These are phyloP conservation scores for Epizoanthus ramosus DNA, from an alignment of 92 coral and sea anemone genomes.

Conservation along the genomic window DNA sequence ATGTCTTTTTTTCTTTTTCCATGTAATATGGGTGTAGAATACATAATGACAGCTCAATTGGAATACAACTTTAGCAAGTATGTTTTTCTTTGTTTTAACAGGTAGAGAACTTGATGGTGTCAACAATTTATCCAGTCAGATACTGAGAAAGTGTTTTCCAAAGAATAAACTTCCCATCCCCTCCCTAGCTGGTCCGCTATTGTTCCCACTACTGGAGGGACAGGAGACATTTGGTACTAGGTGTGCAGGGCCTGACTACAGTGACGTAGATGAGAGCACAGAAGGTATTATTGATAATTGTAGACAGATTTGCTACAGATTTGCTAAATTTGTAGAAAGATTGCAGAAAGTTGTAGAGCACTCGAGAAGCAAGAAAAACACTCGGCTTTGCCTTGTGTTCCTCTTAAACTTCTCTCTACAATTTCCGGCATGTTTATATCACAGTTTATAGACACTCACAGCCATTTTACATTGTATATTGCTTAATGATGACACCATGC, in stretches of 20 bases:
- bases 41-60: not conserved
- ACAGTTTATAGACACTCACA: too few relatives aligned
- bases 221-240: slow-evolving; percentile 54
- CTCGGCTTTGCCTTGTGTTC: too few relatives aligned
- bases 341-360: too few relatives aligned
- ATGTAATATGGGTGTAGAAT: too few relatives aligned
- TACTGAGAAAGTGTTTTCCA: slow-evolving; percentile 92
- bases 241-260: slow-evolving; percentile 49
- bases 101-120: slow-evolving; percentile 95
- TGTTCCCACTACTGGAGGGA: slow-evolving; percentile 81
- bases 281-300: slow-evolving; percentile 68
- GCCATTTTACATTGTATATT: too few relatives aligned
- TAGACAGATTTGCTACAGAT: too few relatives aligned
- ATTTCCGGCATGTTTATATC: too few relatives aligned
- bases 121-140: slow-evolving; percentile 88
- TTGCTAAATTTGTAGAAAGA: too few relatives aligned
- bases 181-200: slow-evolving; percentile 65
- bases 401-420: too few relatives aligned
- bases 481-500: too few relatives aligned
- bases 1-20: too few relatives aligned
- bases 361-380: too few relatives aligned
- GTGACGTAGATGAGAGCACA: slow-evolving; percentile 77
- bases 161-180: slow-evolving; percentile 88
- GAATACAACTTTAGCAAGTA: not conserved
- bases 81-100: slow-evolving; percentile 26